Evolutionary conservation across 2,888 invertebrate species (phyloP).

Genomic region (Danaus chrysippus): DNA sequence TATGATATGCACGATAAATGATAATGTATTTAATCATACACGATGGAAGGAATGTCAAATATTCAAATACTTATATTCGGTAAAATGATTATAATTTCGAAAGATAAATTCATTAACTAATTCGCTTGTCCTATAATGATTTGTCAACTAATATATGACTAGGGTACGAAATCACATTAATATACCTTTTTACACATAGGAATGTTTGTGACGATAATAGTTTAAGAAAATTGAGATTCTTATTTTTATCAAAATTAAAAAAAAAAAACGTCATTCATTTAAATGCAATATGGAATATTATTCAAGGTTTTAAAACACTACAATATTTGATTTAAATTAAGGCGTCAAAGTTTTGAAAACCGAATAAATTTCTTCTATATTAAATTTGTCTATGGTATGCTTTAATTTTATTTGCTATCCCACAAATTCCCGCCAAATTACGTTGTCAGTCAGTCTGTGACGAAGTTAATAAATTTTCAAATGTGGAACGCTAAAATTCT

Average conservation of each 20-base stretch:
- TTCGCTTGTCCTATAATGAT: constrained; percentile 14
- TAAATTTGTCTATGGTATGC: too few species aligned
- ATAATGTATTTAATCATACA: constrained; percentile 1
- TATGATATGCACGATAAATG: constrained; percentile 24
- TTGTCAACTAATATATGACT: constrained; percentile 35
- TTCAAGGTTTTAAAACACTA: not conserved
- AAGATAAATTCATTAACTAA: not conserved
- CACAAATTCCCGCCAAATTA: too few species aligned
- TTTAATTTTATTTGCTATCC: too few species aligned
- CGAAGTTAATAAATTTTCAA: too few species aligned
- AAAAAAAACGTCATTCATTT: not conserved
- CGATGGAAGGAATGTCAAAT: constrained; percentile 2
- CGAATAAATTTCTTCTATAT: too few species aligned
- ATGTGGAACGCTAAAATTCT: too few species aligned
- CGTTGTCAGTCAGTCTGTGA: too few species aligned
- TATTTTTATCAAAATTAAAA: not conserved
- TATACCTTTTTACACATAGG: constrained; percentile 6
- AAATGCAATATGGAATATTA: not conserved
- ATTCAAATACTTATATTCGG: not conserved
- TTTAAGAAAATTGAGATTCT: too few species aligned
- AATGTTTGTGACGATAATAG: constrained; percentile 4
- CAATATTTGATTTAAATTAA: too few species aligned
- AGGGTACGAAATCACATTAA: constrained; percentile 34
- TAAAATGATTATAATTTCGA: not conserved
- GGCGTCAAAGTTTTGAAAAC: too few species aligned